These are phyloP conservation scores for Dasyprocta punctata DNA, from an alignment of 2,113 vertebrate genomes.

Conservation along the genomic window DNA sequence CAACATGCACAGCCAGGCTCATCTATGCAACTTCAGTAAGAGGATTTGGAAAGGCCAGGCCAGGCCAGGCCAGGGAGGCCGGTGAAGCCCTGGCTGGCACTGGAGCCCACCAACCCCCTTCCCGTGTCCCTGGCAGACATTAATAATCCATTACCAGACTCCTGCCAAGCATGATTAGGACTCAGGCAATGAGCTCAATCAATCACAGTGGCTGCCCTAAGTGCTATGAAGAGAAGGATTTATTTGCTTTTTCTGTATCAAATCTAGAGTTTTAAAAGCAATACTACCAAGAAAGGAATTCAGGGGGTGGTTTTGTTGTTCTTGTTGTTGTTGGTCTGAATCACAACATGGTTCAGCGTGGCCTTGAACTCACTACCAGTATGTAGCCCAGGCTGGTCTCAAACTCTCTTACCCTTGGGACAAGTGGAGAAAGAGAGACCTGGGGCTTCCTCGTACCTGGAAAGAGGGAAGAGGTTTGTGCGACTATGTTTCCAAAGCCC, in stretches of 20 bases:
- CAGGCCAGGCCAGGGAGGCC: background rate
- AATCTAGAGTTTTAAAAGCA: conserved; percentile 32
- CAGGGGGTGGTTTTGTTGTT: background rate
- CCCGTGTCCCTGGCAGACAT: conserved; percentile 52
- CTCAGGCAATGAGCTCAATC: conserved; percentile 28
- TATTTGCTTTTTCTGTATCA: background rate
- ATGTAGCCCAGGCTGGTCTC: background rate
- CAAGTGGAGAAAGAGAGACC: background rate
- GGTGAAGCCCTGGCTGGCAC: background rate
- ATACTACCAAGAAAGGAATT: background rate
- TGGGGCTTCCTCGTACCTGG: background rate
- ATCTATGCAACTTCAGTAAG: background rate
- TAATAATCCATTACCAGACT: conserved; percentile 59
- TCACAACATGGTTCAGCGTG: background rate
- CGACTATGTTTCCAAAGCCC: background rate
- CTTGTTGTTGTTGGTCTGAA: background rate
- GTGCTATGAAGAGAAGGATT: background rate
- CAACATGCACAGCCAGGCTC: background rate
- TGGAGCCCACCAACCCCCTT: background rate
- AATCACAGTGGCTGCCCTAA: background rate
- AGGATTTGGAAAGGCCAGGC: background rate
- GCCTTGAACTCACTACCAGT: background rate
- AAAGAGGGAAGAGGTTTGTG: background rate
- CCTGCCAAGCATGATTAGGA: conserved; percentile 53
- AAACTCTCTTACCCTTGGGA: background rate